These are phyloP conservation scores for Chrysolina americana DNA, from an alignment of 2,888 invertebrate genomes.

Conservation along the genomic window DNA sequence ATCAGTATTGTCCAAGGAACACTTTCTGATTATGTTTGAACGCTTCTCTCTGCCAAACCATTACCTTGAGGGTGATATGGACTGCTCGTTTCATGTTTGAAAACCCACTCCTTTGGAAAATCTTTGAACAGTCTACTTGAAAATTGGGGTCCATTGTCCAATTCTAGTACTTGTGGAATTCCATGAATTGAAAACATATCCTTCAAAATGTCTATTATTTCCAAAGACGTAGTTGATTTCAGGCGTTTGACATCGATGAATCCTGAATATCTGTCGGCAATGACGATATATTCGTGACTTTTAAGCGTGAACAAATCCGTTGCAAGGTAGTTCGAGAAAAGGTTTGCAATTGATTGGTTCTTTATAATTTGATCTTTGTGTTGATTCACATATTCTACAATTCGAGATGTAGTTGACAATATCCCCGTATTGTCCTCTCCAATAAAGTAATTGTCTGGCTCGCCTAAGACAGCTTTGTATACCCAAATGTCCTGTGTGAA, in stretches of 20 bases:
- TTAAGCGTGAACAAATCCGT: background rate
- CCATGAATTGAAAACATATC: background rate
- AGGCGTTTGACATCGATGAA: background rate
- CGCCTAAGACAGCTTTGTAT: background rate
- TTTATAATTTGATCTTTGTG: no score
- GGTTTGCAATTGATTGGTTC: background rate
- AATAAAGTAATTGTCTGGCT: background rate
- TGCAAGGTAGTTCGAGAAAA: background rate
- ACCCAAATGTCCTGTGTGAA: no score
- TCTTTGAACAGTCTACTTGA: no score
- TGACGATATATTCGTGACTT: background rate
- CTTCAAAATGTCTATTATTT: background rate
- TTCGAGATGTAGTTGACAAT: no score
- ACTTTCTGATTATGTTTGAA: background rate
- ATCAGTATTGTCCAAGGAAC: background rate
- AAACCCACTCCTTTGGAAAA: slow-evolving; percentile 4
- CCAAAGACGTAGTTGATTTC: background rate
- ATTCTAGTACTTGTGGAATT: background rate
- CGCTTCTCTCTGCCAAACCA: slow-evolving; percentile 13
- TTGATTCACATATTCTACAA: no score
- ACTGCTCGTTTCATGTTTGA: background rate
- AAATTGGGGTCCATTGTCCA: no score
- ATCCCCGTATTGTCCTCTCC: no score
- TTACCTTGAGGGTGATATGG: slow-evolving; percentile 16
- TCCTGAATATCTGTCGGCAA: background rate